Conservation (phyloP, 2,113 vertebrate species). For the Vidua chalybeata region DNA sequence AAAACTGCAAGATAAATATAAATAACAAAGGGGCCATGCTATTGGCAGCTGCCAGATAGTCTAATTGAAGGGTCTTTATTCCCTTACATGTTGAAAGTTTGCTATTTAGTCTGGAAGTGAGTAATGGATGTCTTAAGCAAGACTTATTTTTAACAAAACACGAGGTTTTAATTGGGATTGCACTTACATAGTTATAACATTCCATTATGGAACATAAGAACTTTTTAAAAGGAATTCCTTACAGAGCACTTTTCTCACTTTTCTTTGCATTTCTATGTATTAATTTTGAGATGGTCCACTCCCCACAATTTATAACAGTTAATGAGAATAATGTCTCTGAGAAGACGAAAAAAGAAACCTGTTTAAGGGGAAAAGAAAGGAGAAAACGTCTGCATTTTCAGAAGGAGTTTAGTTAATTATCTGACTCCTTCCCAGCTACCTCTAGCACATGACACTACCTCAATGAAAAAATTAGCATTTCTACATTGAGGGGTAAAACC, state of each 20-base stretch:
- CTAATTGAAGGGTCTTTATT: slow-evolving; percentile 6
- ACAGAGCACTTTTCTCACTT: not conserved
- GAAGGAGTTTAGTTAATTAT: not conserved
- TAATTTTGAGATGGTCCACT: not conserved
- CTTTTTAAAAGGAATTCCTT: not conserved
- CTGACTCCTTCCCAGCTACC: not conserved
- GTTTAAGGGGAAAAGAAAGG: not conserved
- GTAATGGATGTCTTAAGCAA: slow-evolving; percentile 49
- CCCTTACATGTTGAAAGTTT: slow-evolving; percentile 43
- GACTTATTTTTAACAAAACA: slow-evolving; percentile 61
- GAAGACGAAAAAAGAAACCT: not conserved
- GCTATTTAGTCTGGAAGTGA: slow-evolving; percentile 43
- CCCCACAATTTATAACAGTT: not conserved
- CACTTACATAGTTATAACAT: not conserved
- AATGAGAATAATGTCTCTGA: not conserved
- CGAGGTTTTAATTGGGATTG: slow-evolving; percentile 57
- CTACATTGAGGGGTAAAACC: not conserved
- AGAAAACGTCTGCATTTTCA: not conserved
- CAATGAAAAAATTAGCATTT: not conserved
- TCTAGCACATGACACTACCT: not conserved
- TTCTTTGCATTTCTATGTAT: not conserved
- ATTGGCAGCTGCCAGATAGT: slow-evolving; percentile 28
- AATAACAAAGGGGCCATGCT: not conserved
- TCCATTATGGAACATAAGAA: slow-evolving; percentile 31
- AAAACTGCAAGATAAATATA: not conserved